Evolutionary conservation across 2,797 vertebrate genomes (phyloP).

Genomic region (Mallotus villosus): DNA sequence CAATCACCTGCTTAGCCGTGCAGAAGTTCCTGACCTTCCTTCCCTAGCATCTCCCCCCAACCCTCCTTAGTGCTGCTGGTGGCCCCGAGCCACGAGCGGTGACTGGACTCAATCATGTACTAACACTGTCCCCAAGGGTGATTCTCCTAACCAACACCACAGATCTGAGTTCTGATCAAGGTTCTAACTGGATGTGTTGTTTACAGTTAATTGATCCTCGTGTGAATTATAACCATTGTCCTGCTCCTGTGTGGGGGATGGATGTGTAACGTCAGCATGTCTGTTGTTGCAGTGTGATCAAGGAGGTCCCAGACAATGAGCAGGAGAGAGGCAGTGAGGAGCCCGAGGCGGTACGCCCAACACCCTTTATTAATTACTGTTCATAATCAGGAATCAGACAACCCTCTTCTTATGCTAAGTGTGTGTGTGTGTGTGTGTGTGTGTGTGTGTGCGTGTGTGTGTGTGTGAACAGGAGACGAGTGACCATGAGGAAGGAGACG

Average conservation of each 20-base stretch:
- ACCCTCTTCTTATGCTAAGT: no score
- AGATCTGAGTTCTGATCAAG: conserved; percentile 33
- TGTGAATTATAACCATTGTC: background rate
- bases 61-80: background rate
- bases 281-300: conserved; percentile 64
- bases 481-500: conserved; percentile 88
- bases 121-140: conserved; percentile 11
- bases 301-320: conserved; percentile 86
- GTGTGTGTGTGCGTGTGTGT: conserved; percentile 10
- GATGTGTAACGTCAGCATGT: background rate
- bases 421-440: conserved; percentile 14
- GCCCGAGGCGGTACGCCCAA: conserved; percentile 76
- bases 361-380: background rate
- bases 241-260: background rate
- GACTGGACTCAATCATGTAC: conserved; percentile 26
- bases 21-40: background rate
- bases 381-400: no score
- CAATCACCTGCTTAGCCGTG: background rate
- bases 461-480: conserved; percentile 77
- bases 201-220: background rate
- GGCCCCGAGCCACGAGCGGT: background rate
- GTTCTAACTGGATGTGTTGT: conserved; percentile 8
- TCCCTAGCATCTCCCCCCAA: background rate
- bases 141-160: conserved; percentile 17
- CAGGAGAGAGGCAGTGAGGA: conserved; percentile 83